phyloP scores from a whole-genome alignment of 2,888 invertebrate species.

The Phaonia tiefii region DNA sequence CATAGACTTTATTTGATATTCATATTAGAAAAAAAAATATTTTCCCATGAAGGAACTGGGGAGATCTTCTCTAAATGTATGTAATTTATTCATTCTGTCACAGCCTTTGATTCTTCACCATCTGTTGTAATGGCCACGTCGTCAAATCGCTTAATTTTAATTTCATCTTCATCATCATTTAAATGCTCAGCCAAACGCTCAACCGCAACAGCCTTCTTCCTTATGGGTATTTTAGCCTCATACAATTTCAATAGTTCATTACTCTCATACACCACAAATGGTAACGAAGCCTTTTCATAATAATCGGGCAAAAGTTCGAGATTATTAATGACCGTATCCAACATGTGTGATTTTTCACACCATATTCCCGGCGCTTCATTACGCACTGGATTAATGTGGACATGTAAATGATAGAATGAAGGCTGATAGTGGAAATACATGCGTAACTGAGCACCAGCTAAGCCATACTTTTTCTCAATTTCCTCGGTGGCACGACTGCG shows the following conservation, averaged over 20 bases:
- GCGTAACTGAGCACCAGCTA: conserved; percentile 87
- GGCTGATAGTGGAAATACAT: conserved; percentile 76
- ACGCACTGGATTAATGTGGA: conserved; percentile 90
- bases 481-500: conserved; percentile 87
- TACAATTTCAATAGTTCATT: conserved; percentile 87
- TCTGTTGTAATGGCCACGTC: background rate
- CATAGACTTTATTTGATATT: background rate
- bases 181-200: conserved; percentile 20
- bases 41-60: background rate
- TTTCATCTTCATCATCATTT: background rate
- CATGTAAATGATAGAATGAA: conserved; percentile 83
- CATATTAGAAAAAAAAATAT: background rate
- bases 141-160: background rate
- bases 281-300: conserved; percentile 90
- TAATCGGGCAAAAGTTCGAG: conserved; percentile 90
- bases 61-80: background rate
- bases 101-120: background rate
- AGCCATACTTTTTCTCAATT: conserved; percentile 88
- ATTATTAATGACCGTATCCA: conserved; percentile 94
- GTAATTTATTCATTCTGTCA: conserved; percentile 13
- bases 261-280: conserved; percentile 89
- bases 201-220: conserved; percentile 39
- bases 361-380: conserved; percentile 87
- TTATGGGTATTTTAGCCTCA: conserved; percentile 74
- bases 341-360: conserved; percentile 92